Evolutionary conservation across 2,888 invertebrate genomes (phyloP).

Genomic region (Erebia ligea): DNA sequence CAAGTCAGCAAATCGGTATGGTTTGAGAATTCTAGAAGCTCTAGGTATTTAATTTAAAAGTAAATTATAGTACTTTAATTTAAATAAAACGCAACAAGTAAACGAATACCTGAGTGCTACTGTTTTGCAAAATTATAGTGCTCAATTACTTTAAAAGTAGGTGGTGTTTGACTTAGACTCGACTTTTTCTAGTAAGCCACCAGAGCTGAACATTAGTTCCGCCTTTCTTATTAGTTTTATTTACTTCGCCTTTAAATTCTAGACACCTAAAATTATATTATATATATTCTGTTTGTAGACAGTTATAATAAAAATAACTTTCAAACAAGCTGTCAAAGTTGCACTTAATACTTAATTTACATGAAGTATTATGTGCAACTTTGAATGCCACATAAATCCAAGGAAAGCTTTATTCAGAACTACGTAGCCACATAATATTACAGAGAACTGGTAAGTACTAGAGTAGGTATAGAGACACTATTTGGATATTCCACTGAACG

Average conservation of each 20-base stretch:
- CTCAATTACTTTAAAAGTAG: background rate
- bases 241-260: background rate
- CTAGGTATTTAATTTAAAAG: constrained; percentile 5
- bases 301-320: too few species aligned
- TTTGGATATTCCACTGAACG: constrained; percentile 11
- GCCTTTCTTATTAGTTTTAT: background rate
- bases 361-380: too few species aligned
- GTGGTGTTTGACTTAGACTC: background rate
- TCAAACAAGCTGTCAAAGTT: background rate
- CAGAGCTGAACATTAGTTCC: background rate
- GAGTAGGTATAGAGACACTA: constrained; percentile 10
- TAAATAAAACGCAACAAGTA: background rate
- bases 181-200: background rate
- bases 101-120: background rate
- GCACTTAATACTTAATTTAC: too few species aligned
- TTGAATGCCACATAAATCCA: background rate
- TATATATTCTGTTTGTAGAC: too few species aligned
- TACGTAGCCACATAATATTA: constrained; percentile 6
- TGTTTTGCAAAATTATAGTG: background rate
- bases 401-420: background rate
- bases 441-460: background rate
- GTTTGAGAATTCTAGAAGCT: constrained; percentile 30
- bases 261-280: too few species aligned
- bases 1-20: constrained; percentile 47
- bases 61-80: background rate